Percentiles rank a stretch among this genome's conserved stretches.
Evolutionary conservation across 1,140 invertebrate species (phyloP).

Genomic region (Glossosoma conforme): DNA sequence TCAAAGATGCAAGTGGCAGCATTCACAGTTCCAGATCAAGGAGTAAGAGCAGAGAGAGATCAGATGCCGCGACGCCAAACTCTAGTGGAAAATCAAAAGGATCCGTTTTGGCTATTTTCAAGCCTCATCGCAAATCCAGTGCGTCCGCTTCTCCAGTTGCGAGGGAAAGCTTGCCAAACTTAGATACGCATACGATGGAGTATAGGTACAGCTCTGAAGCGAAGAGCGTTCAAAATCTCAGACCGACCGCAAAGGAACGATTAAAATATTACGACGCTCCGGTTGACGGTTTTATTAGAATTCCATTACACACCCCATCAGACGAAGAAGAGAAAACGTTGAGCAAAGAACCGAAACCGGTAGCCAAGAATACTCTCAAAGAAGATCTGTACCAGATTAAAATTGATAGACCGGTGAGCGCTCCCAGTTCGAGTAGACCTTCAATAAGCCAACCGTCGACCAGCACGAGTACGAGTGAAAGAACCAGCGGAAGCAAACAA

Average conservation of each 20-base stretch:
- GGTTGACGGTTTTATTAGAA: constrained; percentile 56
- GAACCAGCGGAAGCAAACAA: constrained; percentile 33
- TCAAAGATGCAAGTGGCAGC: constrained; percentile 20
- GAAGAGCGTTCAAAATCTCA: constrained; percentile 27
- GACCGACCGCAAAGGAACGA: constrained; percentile 32
- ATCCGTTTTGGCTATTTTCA: constrained; percentile 60
- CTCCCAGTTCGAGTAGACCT: constrained; percentile 28
- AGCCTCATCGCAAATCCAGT: constrained; percentile 43
- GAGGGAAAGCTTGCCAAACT: constrained; percentile 28
- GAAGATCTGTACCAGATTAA: constrained; percentile 24
- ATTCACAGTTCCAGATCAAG: constrained; percentile 47
- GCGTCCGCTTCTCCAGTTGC: constrained; percentile 27
- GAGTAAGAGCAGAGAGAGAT: constrained; percentile 55
- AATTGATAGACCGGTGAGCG: constrained; percentile 27
- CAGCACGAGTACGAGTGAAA: constrained; percentile 4
- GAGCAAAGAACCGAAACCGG: constrained; percentile 13
- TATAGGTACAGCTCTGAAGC: constrained; percentile 27
- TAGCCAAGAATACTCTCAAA: constrained; percentile 7
- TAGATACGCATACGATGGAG: constrained; percentile 24
- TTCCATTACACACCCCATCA: constrained; percentile 62
- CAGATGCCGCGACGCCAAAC: constrained; percentile 47
- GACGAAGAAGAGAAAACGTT: constrained; percentile 49
- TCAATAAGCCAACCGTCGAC: constrained; percentile 26
- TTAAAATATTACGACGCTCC: constrained; percentile 57
- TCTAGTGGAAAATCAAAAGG: constrained; percentile 53